These are phyloP conservation scores for Odontamblyopus lacepedii DNA, from an alignment of 2,797 vertebrate genomes.

Conservation along the genomic window DNA sequence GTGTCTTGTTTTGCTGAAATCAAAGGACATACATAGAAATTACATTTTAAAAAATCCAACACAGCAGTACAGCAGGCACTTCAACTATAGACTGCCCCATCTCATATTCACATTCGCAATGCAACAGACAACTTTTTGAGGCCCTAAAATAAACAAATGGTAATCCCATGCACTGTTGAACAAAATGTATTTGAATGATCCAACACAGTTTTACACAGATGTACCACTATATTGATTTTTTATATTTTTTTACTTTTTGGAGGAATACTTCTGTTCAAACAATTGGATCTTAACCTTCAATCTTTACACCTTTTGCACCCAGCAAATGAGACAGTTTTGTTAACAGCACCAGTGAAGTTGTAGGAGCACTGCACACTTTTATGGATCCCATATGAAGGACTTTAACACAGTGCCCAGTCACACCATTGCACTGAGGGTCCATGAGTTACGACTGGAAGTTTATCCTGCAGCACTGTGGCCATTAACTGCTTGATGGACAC, in stretches of 20 bases:
- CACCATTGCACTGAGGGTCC: slow-evolving; percentile 12
- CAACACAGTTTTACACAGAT: too few species aligned
- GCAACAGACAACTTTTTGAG: neutral
- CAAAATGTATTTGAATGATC: too few species aligned
- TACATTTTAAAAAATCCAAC: slow-evolving; percentile 7
- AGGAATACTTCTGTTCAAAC: too few species aligned
- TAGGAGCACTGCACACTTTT: too few species aligned
- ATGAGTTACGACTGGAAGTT: slow-evolving; percentile 52
- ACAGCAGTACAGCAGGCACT: neutral
- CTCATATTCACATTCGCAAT: neutral
- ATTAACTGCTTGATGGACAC: slow-evolving; percentile 64
- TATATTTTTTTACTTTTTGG: too few species aligned
- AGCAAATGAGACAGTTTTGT: too few species aligned
- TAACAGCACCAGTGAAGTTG: too few species aligned
- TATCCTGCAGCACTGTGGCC: slow-evolving; percentile 40
- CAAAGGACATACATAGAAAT: neutral
- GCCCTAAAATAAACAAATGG: too few species aligned
- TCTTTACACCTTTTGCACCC: too few species aligned
- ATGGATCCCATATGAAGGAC: slow-evolving; percentile 26
- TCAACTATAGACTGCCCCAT: neutral
- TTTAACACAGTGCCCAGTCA: neutral
- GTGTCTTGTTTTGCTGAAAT: slow-evolving; percentile 28
- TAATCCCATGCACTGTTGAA: too few species aligned
- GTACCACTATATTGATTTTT: too few species aligned
- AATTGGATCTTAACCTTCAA: too few species aligned